phyloP scores from a whole-genome alignment of 2,797 vertebrate genomes.

The Malurus splendens region DNA sequence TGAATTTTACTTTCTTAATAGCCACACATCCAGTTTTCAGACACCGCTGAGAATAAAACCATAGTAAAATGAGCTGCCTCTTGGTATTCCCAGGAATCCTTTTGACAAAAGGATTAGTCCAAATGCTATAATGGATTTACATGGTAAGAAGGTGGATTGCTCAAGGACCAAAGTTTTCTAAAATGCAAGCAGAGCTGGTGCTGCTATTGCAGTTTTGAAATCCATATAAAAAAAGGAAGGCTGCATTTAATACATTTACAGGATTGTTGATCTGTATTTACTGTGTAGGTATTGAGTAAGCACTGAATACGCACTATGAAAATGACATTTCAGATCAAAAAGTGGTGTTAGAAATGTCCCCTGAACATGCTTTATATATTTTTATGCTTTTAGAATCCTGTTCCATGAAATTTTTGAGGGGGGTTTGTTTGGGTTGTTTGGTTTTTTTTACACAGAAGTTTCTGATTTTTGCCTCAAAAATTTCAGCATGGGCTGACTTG shows the following conservation, averaged over 20 bases:
- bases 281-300: background rate
- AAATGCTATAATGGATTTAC: background rate
- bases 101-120: slow-evolving; percentile 33
- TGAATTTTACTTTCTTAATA: slow-evolving; percentile 29
- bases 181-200: background rate
- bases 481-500: background rate
- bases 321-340: background rate
- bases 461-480: background rate
- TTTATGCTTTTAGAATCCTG: background rate
- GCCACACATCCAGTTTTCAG: background rate
- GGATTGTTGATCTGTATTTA: background rate
- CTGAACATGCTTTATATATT: background rate
- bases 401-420: background rate
- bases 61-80: background rate
- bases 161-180: background rate
- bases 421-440: background rate
- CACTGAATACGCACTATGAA: background rate
- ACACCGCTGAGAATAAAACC: background rate
- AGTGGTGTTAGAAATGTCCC: background rate
- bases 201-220: background rate
- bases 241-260: background rate
- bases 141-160: background rate
- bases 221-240: background rate
- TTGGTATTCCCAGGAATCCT: slow-evolving; percentile 5
- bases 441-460: background rate